Percentiles rank a stretch among this genome's conserved stretches.
Evolutionary conservation across 2,113 vertebrate genomes (phyloP).

Genomic region (Paratilapia polleni): DNA sequence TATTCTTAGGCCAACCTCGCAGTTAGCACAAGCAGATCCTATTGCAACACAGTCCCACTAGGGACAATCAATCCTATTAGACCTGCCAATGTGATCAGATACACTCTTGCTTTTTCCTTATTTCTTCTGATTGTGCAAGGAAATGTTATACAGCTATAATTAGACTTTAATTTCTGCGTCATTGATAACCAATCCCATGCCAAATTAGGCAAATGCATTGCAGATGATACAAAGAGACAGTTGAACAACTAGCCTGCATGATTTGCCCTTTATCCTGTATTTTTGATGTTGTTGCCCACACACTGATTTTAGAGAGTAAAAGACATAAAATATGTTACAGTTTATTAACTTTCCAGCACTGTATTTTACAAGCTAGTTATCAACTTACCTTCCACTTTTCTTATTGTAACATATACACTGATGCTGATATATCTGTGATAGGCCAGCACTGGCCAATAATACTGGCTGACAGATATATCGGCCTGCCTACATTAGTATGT

Average conservation of each 20-base stretch:
- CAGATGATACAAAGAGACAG: slow-evolving; percentile 15
- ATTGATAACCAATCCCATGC: slow-evolving; percentile 41
- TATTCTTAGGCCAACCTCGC: slow-evolving; percentile 67
- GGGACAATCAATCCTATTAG: slow-evolving; percentile 68
- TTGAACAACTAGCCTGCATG: background rate
- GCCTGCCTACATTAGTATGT: background rate
- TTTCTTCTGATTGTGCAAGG: slow-evolving; percentile 27
- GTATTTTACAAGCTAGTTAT: background rate
- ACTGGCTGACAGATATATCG: background rate
- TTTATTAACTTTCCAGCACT: background rate
- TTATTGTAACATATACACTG: background rate
- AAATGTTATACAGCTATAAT: slow-evolving; percentile 19
- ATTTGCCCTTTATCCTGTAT: background rate
- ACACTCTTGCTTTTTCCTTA: slow-evolving; percentile 46
- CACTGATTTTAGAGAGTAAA: too few species aligned
- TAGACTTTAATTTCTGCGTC: slow-evolving; percentile 49
- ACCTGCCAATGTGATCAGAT: slow-evolving; percentile 57
- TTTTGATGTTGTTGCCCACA: background rate
- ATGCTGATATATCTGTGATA: background rate
- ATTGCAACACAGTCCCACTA: slow-evolving; percentile 39
- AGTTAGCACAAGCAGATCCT: slow-evolving; percentile 56
- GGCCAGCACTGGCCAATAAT: background rate
- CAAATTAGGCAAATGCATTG: slow-evolving; percentile 32
- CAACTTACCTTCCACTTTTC: background rate
- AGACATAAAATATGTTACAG: background rate